Conservation (phyloP, 2,113 vertebrate species). For the Cephalopterus ornatus region DNA sequence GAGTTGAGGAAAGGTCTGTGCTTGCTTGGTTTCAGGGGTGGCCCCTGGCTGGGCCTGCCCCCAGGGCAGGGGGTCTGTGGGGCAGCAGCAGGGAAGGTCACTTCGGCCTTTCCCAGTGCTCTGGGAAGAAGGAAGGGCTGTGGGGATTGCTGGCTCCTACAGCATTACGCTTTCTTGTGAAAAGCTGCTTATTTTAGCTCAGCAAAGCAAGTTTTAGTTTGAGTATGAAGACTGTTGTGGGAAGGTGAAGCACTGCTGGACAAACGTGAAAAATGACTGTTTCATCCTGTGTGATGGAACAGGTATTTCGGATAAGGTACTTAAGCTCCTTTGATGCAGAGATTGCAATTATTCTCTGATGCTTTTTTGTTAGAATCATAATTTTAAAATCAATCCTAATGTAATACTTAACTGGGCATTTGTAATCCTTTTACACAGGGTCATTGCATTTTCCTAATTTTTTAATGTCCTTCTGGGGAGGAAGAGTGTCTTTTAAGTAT, state of each 20-base stretch:
- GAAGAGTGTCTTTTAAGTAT: not conserved
- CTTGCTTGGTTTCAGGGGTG: not conserved
- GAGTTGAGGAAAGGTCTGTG: not conserved
- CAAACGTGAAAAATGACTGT: not conserved
- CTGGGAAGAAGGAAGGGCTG: not conserved
- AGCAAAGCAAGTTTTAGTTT: not conserved
- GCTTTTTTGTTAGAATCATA: not conserved
- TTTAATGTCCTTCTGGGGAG: not conserved
- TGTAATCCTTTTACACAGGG: not conserved
- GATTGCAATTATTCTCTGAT: not conserved
- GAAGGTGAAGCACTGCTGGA: not conserved
- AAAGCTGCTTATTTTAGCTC: not conserved
- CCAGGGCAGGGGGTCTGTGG: accelerated
- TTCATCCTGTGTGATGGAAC: not conserved
- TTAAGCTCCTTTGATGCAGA: not conserved
- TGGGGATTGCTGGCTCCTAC: not conserved
- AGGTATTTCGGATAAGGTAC: not conserved
- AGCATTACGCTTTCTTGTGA: not conserved
- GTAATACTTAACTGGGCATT: not conserved
- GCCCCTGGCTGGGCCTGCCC: not conserved
- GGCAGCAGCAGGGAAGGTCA: not conserved
- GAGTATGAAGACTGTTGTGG: not conserved
- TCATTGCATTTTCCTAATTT: not conserved
- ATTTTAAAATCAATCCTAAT: not conserved
- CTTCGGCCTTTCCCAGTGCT: not conserved